Conservation (phyloP, 2,113 vertebrate species). For the Morone saxatilis region DNA sequence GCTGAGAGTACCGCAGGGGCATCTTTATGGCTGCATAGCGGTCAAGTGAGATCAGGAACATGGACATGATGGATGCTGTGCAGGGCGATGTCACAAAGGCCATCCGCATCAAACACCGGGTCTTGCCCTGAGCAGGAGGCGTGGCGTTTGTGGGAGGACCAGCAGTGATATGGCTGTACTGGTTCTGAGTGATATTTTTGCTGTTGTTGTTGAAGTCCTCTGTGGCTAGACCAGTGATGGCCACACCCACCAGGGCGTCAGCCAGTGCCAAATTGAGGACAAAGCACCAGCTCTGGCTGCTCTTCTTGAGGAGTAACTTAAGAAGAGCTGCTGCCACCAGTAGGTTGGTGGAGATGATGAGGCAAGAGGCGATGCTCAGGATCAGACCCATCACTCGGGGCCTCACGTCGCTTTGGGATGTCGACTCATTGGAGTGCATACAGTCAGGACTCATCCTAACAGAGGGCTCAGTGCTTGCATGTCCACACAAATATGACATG, state of each 20-base stretch:
- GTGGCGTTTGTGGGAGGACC: background rate
- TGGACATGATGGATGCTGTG: conserved; percentile 90
- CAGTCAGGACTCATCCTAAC: conserved; percentile 3
- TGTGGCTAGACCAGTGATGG: conserved; percentile 84
- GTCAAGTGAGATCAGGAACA: conserved; percentile 91
- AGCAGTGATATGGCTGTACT: fast-evolving
- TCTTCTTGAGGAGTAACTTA: conserved; percentile 84
- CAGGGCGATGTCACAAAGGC: conserved; percentile 87
- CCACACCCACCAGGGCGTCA: conserved; percentile 88
- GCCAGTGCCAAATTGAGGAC: conserved; percentile 91
- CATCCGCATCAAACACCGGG: conserved; percentile 88
- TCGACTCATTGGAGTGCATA: background rate
- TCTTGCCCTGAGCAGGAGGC: conserved; percentile 70
- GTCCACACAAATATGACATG: conserved; percentile 32
- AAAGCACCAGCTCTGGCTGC: conserved; percentile 87
- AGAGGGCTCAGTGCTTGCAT: background rate
- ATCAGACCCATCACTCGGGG: conserved; percentile 78
- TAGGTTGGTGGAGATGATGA: conserved; percentile 89
- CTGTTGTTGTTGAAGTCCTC: conserved; percentile 83
- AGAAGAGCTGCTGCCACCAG: conserved; percentile 84
- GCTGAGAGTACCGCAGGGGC: conserved; percentile 88
- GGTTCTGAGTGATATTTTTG: background rate
- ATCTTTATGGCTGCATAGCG: conserved; percentile 92
- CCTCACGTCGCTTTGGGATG: background rate
- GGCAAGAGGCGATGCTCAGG: conserved; percentile 84